Base-by-base conservation (phyloP, 64 coral and sea anemone genomes). In the Catalaphyllia jardinei region DNA sequence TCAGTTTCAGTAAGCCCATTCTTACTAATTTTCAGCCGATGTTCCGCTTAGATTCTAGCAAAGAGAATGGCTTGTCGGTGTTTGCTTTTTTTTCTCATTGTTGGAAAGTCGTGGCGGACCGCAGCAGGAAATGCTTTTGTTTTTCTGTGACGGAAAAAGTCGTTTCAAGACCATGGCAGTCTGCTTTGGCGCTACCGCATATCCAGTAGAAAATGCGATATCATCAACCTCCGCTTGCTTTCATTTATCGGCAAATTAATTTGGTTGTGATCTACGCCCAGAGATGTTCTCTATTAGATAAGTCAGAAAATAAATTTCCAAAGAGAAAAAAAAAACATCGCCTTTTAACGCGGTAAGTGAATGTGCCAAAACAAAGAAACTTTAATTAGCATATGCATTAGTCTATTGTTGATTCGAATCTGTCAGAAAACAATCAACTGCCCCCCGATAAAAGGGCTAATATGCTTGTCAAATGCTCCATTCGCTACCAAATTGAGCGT, bases 371-470 rank as follows among this genome's bases (percentile, higher is more conserved):
- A 85, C 81, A 85, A 85, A 46, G 63, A 71, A 65, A 27, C 81
- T 50, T 67, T 69, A 71, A 71, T 62, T 85, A 71, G 63, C 81
- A 85, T 85, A 85, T 71, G 81, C 22, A 85, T 85, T 85, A 85
- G 24, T 49, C 63, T 51, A 85, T 85, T 85, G 81, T 85, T 71
- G 2, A 85, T 71, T 85, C 81, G 64, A 79, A 85, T 84, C n/a
- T 38, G 64, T 83, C 80, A 85, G 24, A 52, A 85, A 64, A 85
- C 62, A 71, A 71, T 71, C 63, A 85, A 64, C 20, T 69, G 31
- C 24, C 24, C 42, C n/a, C 63, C 63, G 62, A 85, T 85, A 85
- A 85, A 85, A 85, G 81, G 81, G 81, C 81, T 71, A 85, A 85
- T 85, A 71, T 71, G 62, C 71, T 85, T 71, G 62, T 71, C 67